Conservation (phyloP, 2,113 vertebrate species). For the Hepsetus odoe region DNA sequence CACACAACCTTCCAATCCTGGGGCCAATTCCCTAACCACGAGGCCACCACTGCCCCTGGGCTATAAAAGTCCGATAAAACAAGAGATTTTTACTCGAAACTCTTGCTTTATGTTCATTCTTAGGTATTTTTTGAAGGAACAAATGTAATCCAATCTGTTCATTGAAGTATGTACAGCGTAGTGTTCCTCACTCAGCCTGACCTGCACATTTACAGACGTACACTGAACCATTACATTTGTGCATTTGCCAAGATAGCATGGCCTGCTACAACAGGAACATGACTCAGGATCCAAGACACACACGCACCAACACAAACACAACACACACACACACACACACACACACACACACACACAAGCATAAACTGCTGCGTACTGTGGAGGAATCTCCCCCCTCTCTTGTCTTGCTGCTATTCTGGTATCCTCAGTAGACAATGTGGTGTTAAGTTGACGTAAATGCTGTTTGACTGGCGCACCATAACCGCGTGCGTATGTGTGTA, state of each 20-base stretch:
- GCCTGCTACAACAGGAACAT: constrained; percentile 33
- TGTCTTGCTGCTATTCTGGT: constrained; percentile 59
- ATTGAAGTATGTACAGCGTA: neutral
- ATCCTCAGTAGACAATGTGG: constrained; percentile 62
- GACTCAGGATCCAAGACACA: constrained; percentile 28
- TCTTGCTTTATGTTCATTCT: neutral
- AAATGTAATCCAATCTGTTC: neutral
- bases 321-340: too few species aligned
- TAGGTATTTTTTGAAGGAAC: neutral
- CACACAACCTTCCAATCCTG: too few species aligned
- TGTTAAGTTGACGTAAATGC: constrained; percentile 62
- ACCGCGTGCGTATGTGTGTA: constrained; percentile 53
- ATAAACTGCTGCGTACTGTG: constrained; percentile 1
- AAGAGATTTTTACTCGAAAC: too few species aligned
- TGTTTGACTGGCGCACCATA: constrained; percentile 66
- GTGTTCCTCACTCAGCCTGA: neutral
- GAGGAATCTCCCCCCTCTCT: constrained; percentile 26
- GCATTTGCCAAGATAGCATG: neutral
- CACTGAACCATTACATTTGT: neutral
- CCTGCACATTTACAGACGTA: neutral
- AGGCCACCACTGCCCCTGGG: too few species aligned
- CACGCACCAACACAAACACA: too few species aligned
- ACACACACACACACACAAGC: constrained; percentile 12
- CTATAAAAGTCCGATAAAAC: too few species aligned
- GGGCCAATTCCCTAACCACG: too few species aligned